phyloP scores from a whole-genome alignment of 2,113 vertebrate genomes.

The Salvator merianae region DNA sequence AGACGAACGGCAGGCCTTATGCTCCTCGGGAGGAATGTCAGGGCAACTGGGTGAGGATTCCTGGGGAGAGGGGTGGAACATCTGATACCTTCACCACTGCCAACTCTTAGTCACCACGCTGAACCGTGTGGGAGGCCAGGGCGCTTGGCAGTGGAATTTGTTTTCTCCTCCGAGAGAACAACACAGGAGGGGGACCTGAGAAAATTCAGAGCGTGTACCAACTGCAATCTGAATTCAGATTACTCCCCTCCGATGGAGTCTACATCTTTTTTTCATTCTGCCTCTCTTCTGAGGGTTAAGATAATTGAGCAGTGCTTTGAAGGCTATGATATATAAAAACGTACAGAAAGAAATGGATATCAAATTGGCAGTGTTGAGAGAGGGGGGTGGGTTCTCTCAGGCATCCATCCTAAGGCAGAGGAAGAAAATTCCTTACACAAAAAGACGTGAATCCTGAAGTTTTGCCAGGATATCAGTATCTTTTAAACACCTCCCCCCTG shows the following conservation, averaged over 20 bases:
- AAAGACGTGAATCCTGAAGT: neutral
- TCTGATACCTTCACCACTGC: conserved; percentile 19
- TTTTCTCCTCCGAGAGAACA: neutral
- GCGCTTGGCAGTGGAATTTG: conserved; percentile 2
- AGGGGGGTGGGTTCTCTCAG: no score
- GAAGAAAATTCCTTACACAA: neutral
- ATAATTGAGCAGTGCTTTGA: neutral
- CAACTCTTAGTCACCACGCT: conserved; percentile 47
- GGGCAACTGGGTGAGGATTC: conserved; percentile 46
- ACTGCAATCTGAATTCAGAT: conserved; percentile 12
- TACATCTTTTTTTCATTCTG: neutral
- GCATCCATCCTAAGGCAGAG: neutral
- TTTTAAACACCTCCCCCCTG: no score
- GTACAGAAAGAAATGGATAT: no score
- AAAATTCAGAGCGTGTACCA: neutral
- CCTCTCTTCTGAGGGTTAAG: neutral
- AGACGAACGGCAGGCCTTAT: conserved; percentile 30
- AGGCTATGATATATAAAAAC: neutral
- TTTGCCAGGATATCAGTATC: no score
- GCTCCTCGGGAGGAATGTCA: conserved; percentile 59
- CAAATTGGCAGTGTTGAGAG: neutral
- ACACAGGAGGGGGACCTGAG: conserved; percentile 2
- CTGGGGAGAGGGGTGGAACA: conserved; percentile 46
- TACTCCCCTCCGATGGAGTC: conserved; percentile 22
- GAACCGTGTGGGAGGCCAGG: conserved; percentile 28